These are phyloP conservation scores for Orchesella flavescens DNA, from an alignment of 2,888 invertebrate species.

Conservation along the genomic window DNA sequence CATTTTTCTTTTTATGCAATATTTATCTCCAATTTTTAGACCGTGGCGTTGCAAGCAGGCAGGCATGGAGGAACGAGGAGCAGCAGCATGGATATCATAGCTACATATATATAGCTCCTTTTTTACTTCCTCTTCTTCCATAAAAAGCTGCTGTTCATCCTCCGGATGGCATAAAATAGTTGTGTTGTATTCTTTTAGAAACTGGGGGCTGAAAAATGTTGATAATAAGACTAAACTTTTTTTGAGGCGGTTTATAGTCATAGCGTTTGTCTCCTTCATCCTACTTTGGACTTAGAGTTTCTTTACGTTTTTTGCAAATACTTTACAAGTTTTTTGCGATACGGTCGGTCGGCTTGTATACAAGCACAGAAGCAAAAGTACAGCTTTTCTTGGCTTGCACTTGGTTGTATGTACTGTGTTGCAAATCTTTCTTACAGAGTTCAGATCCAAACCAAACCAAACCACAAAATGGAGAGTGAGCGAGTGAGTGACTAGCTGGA, in stretches of 20 bases:
- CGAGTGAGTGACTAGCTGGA: conserved; percentile 30
- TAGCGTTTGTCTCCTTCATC: neutral
- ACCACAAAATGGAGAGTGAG: conserved; percentile 27
- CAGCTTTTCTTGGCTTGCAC: neutral
- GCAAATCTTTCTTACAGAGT: conserved; percentile 6
- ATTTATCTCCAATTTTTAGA: neutral
- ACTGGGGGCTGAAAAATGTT: conserved; percentile 30
- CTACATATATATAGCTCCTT: too few relatives aligned
- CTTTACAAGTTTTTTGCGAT: conserved; percentile 25
- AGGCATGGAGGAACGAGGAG: too few relatives aligned
- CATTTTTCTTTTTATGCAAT: neutral
- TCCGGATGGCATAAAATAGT: neutral
- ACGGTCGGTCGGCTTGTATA: neutral
- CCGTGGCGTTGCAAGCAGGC: neutral
- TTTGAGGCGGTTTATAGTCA: too few relatives aligned
- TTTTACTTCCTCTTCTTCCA: too few relatives aligned
- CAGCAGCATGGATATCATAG: too few relatives aligned
- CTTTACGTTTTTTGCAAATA: conserved; percentile 13
- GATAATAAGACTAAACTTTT: conserved; percentile 31
- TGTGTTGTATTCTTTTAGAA: neutral
- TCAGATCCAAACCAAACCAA: neutral
- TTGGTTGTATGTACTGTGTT: neutral
- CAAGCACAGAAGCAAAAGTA: too few relatives aligned
- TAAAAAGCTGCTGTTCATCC: neutral
- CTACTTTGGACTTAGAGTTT: neutral